A percentile compares a stretch with the other conserved stretches of the same genome.
phyloP scores from a whole-genome alignment of 2,797 vertebrate genomes.

The Enteromius radiatus region DNA sequence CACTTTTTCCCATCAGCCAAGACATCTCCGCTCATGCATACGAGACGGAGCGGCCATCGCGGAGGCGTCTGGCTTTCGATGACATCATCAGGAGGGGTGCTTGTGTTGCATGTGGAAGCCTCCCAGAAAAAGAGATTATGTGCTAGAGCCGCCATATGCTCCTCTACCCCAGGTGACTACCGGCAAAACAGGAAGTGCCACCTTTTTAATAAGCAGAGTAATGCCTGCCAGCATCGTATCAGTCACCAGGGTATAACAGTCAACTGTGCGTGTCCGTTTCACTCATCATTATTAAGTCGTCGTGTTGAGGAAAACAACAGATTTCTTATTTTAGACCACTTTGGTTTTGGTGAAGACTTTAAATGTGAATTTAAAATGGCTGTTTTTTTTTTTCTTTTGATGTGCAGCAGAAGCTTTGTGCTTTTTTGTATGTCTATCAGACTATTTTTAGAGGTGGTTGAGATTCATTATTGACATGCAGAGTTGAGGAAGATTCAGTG shows the following conservation, averaged over 20 bases:
- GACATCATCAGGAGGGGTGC: constrained; percentile 43
- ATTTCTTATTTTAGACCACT: constrained; percentile 2
- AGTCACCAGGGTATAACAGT: constrained; percentile 52
- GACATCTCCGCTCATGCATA: constrained; percentile 47
- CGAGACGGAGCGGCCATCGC: constrained; percentile 32
- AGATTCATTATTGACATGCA: constrained; percentile 72
- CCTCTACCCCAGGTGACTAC: constrained; percentile 65
- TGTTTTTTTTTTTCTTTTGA: constrained; percentile 20
- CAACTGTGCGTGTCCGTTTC: constrained; percentile 51
- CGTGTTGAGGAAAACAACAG: constrained; percentile 12
- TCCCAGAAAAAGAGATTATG: constrained; percentile 57
- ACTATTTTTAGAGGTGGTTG: constrained; percentile 69
- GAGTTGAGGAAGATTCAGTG: constrained; percentile 56
- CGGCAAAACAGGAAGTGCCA: constrained; percentile 68
- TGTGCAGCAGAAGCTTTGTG: constrained; percentile 37
- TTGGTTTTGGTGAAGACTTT: constrained; percentile 7
- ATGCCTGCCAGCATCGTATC: constrained; percentile 54
- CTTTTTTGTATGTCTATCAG: constrained; percentile 59
- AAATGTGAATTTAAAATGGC: background rate
- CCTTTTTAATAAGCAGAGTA: constrained; percentile 70
- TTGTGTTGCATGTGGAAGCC: constrained; percentile 45
- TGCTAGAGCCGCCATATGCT: constrained; percentile 68
- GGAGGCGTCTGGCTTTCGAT: constrained; percentile 38
- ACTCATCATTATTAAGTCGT: constrained; percentile 1
- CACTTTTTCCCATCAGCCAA: constrained; percentile 32